phyloP scores from a whole-genome alignment of 2,113 vertebrate genomes.

The Paracyprichromis sp. region DNA sequence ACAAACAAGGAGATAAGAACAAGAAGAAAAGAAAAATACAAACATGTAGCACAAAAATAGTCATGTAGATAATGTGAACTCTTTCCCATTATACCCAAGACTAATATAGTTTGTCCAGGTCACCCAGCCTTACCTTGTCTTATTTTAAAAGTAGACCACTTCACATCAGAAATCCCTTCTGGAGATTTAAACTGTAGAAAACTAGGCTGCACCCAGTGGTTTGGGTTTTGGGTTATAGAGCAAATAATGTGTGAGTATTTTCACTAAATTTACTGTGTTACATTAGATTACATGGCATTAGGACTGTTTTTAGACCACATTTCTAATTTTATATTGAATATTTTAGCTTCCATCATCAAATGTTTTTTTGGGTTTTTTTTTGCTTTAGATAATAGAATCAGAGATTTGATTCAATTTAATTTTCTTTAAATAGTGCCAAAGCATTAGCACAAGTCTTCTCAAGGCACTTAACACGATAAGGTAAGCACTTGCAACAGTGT shows the following conservation, averaged over 20 bases:
- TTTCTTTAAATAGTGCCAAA: background rate
- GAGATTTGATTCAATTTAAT: background rate
- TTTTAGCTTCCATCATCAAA: background rate
- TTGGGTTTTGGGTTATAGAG: background rate
- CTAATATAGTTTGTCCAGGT: conserved; percentile 39
- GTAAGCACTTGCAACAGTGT: background rate
- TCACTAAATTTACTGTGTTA: background rate
- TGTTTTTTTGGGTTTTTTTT: background rate
- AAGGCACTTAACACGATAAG: background rate
- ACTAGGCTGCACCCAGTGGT: conserved; percentile 4
- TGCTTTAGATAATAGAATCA: background rate
- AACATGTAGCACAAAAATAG: background rate
- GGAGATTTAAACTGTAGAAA: conserved; percentile 11
- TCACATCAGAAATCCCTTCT: background rate
- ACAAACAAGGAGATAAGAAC: background rate
- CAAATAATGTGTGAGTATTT: background rate
- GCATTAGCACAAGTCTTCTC: background rate
- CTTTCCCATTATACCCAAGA: background rate
- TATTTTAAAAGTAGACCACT: conserved; percentile 46
- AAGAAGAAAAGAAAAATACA: background rate
- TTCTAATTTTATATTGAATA: background rate
- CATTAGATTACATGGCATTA: background rate
- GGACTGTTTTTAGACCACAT: background rate
- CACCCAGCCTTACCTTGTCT: conserved; percentile 7
- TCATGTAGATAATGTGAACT: background rate